Evolutionary conservation across 2,888 invertebrate genomes (phyloP).

Genomic region (Drosophila pseudotakahashii): DNA sequence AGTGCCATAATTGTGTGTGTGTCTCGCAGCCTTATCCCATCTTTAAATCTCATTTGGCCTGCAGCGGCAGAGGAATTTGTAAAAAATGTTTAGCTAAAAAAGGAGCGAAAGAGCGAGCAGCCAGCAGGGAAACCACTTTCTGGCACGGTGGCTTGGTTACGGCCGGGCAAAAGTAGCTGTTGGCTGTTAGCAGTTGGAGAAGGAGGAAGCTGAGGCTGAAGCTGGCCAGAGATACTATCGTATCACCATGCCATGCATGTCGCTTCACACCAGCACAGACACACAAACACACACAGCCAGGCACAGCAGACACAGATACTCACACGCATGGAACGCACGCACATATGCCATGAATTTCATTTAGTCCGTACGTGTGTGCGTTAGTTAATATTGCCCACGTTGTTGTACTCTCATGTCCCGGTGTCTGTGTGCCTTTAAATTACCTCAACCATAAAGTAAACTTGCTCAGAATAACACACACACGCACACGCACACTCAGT

Average conservation of each 20-base stretch:
- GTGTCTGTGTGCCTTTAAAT: constrained; percentile 68
- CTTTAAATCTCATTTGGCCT: constrained; percentile 78
- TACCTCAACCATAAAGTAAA: constrained; percentile 76
- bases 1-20: constrained; percentile 36
- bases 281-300: not conserved
- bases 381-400: constrained; percentile 76
- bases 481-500: constrained; percentile 1
- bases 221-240: constrained; percentile 64
- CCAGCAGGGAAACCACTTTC: constrained; percentile 38
- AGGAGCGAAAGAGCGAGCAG: not conserved
- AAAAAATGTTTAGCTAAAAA: constrained; percentile 35
- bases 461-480: constrained; percentile 18
- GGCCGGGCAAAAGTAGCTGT: constrained; percentile 43
- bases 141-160: constrained; percentile 44
- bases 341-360: constrained; percentile 80
- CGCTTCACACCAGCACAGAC: constrained; percentile 58
- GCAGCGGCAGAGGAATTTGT: constrained; percentile 66
- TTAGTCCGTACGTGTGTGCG: constrained; percentile 75
- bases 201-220: constrained; percentile 30
- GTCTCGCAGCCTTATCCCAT: constrained; percentile 31
- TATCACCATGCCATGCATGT: constrained; percentile 74
- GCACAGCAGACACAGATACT: constrained; percentile 29
- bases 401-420: constrained; percentile 35
- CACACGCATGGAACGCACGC: constrained; percentile 61
- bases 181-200: constrained; percentile 46